These are phyloP conservation scores for Horisme vitalbata DNA, from an alignment of 2,888 invertebrate species.

Conservation along the genomic window DNA sequence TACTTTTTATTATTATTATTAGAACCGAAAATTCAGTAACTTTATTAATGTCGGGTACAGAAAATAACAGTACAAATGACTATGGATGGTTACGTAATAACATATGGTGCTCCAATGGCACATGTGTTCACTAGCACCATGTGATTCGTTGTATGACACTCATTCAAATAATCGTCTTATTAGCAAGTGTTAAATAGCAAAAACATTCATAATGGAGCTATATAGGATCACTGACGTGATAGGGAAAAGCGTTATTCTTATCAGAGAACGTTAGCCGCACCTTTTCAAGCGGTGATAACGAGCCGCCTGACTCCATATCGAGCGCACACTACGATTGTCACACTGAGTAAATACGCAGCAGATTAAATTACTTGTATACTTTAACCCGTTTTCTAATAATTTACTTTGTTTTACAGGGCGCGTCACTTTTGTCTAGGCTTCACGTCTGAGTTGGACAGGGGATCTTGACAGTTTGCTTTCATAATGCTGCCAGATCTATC, in stretches of 20 bases:
- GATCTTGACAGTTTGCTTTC: conserved; percentile 78
- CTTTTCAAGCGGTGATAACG: conserved; percentile 77
- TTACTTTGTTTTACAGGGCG: conserved; percentile 54
- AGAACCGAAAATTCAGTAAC: no score
- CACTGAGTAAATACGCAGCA: conserved; percentile 56
- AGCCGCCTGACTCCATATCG: conserved; percentile 56
- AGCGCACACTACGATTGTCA: conserved; percentile 65
- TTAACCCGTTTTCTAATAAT: conserved; percentile 40
- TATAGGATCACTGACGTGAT: conserved; percentile 67
- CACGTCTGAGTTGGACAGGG: conserved; percentile 82
- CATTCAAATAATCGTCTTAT: conserved; percentile 52
- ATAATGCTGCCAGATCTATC: conserved; percentile 82
- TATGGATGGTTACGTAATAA: conserved; percentile 64
- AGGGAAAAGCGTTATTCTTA: conserved; percentile 77
- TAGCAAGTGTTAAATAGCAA: conserved; percentile 43
- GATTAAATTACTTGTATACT: conserved; percentile 17
- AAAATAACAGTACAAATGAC: conserved; percentile 49
- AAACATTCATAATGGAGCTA: conserved; percentile 58
- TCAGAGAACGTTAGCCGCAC: conserved; percentile 78
- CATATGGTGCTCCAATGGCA: conserved; percentile 68
- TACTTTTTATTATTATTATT: no score
- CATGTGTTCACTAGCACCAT: conserved; percentile 60
- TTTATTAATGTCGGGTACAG: conserved; percentile 50
- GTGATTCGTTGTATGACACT: conserved; percentile 41
- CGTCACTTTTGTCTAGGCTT: conserved; percentile 45